Conservation (phyloP, 2,888 invertebrate genomes). For the Choreutis nemorana region DNA sequence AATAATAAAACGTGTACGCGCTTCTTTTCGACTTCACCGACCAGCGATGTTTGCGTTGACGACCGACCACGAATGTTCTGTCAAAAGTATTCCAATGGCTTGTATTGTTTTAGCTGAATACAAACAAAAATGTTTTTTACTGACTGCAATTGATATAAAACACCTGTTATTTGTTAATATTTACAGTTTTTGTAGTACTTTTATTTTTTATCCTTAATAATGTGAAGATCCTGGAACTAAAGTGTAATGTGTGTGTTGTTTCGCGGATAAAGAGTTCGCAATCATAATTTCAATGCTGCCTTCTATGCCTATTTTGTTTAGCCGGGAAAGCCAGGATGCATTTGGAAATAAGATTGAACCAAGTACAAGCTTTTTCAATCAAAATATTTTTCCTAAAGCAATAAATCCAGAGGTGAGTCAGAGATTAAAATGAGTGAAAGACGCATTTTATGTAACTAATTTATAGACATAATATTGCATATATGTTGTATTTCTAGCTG, state of each 20-base stretch:
- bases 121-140: conserved; percentile 28
- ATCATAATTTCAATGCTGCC: conserved; percentile 52
- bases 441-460: background rate
- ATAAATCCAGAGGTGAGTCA: conserved; percentile 42
- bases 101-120: conserved; percentile 33
- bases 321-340: conserved; percentile 57
- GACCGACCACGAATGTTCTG: no score
- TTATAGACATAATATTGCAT: no score
- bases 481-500: no score
- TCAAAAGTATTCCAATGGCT: conserved; percentile 44
- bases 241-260: background rate
- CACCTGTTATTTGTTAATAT: conserved; percentile 21
- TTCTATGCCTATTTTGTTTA: conserved; percentile 59
- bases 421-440: conserved; percentile 6
- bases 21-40: conserved; percentile 22
- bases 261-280: no score
- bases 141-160: no score
- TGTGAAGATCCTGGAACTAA: no score
- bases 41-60: conserved; percentile 35
- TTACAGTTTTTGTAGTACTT: conserved; percentile 17
- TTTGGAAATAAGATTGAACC: conserved; percentile 55
- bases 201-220: conserved; percentile 5
- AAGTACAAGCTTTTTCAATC: conserved; percentile 46
- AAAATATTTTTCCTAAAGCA: conserved; percentile 29
- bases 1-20: conserved; percentile 36